Evolutionary conservation across 2,888 invertebrate species (phyloP), one percentile per base, ranked within the genome.

Genomic region (Emmelina monodactyla): DNA sequence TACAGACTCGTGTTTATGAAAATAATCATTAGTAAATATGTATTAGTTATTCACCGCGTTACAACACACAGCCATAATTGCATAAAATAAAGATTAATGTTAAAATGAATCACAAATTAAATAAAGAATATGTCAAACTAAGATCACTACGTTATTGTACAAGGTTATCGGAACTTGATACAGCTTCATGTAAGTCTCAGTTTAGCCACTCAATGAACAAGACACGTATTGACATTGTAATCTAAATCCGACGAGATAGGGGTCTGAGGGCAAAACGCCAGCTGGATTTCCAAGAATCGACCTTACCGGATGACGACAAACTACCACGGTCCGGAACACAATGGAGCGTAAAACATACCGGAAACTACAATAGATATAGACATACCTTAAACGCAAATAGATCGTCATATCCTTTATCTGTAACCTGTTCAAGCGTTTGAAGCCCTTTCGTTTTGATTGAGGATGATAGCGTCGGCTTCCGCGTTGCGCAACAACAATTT

Each of bases 351-450:
- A 64, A 50, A 61, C 59, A 68, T 56, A 66, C 70, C 68, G 73
- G 72, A 72, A 64, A 70, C 64, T 62, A 60, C 65, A 68, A 70
- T 69, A 62, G 63, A 58, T 58, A 60, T 55, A 54, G 58, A 53
- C 50, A 62, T 55, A 43, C 41, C 45, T 25, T 4, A 9, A 25
- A 25, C 25, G 25, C 11, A 25, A 25, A 25, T 7, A 25, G 3
- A 7, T 25, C 4, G 25, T 7, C 4, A 25, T 10, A 25, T 4
- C 4, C 4, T 10, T 31, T 38, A 15, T 22, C 32, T 33, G 14
- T 14, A 16, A 16, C 28, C 22, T 33, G 16, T 22, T 33, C 32
- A 32, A 32, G 25, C 11, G n/a, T 25, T n/a, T 25, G n/a, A 25
- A 25, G 25, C 25, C 25, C 25, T 25, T 25, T 25, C 25, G 25